Conservation (phyloP, 2,113 vertebrate species). For the Oreamnos americanus region DNA sequence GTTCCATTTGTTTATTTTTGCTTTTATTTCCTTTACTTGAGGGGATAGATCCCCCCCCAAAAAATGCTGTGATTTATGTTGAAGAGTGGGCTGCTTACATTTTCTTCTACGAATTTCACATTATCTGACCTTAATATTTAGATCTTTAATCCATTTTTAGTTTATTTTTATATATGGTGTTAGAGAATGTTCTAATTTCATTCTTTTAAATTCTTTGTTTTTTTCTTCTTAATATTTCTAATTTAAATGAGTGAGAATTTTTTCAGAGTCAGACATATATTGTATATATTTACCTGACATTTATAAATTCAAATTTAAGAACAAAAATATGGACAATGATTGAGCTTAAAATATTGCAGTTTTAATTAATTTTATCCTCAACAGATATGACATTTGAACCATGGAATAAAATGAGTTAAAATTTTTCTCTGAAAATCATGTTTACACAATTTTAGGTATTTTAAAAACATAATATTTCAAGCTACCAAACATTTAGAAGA, state of each 20-base stretch:
- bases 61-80: background rate
- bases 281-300: background rate
- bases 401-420: background rate
- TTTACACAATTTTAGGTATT: background rate
- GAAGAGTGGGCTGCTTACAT: background rate
- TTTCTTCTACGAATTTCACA: background rate
- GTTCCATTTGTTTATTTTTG: background rate
- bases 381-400: background rate
- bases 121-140: background rate
- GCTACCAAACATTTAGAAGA: background rate
- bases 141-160: background rate
- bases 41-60: background rate
- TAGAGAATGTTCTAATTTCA: background rate
- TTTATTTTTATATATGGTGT: background rate
- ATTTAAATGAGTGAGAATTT: slow-evolving; percentile 44
- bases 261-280: slow-evolving; percentile 41
- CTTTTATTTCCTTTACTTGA: background rate
- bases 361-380: background rate
- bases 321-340: background rate
- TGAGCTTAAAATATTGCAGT: background rate
- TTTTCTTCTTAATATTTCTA: slow-evolving; percentile 33
- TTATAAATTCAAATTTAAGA: slow-evolving; percentile 56
- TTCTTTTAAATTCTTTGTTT: background rate
- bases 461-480: background rate
- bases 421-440: background rate